phyloP scores from a whole-genome alignment of 2,888 invertebrate species.

The Galerucella calmariensis region DNA sequence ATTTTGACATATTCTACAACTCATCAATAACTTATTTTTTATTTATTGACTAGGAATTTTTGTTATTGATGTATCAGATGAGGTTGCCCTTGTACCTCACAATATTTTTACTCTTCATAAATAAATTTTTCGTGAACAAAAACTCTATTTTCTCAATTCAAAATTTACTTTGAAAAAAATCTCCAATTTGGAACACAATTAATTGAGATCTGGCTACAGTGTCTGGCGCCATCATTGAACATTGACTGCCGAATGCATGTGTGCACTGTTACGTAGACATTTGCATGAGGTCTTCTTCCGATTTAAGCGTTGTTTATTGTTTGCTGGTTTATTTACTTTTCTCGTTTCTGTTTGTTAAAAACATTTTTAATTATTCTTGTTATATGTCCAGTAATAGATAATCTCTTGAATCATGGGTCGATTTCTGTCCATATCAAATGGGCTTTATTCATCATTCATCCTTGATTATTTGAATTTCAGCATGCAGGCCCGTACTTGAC shows the following conservation, averaged over 20 bases:
- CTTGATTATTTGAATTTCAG: background rate
- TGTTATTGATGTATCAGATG: too few relatives aligned
- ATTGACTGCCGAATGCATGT: slow-evolving; percentile 30
- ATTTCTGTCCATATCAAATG: background rate
- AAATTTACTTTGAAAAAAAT: too few relatives aligned
- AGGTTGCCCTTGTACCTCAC: too few relatives aligned
- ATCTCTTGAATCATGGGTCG: background rate
- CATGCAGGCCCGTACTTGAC: background rate
- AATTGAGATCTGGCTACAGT: slow-evolving; percentile 10
- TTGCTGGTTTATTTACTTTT: slow-evolving; percentile 9
- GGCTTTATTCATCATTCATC: background rate
- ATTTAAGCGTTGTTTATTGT: slow-evolving; percentile 18
- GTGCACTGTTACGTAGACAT: slow-evolving; percentile 25
- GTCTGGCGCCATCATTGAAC: slow-evolving; percentile 32
- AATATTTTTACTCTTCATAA: too few relatives aligned
- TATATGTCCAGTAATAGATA: background rate
- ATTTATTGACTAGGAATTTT: too few relatives aligned
- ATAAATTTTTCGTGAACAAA: too few relatives aligned
- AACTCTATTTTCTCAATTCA: too few relatives aligned
- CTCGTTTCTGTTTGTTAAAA: background rate
- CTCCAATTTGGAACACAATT: background rate
- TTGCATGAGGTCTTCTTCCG: slow-evolving; percentile 18
- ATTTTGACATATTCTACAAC: too few relatives aligned
- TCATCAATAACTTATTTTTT: too few relatives aligned
- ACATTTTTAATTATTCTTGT: background rate